Evolutionary conservation across 1,140 invertebrate genomes (phyloP).

Genomic region (fruit fly (Drosophila melanogaster)): Release_6_plus_ISO1_MT NT_033779.5:5606001-5606500

Average conservation of each 20-base stretch:
- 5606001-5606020: neutral
- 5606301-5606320: neutral
- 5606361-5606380: slow-evolving; percentile 24
- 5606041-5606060: slow-evolving; percentile 94
- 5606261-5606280: too few relatives aligned
- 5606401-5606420: slow-evolving; percentile 56
- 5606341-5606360: neutral
- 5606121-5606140: slow-evolving; percentile 92
- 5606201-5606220: too few relatives aligned
- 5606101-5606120: slow-evolving; percentile 95
- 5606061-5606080: slow-evolving; percentile 95
- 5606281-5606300: too few relatives aligned
- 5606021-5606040: slow-evolving; percentile 87
- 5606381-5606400: slow-evolving; percentile 51
- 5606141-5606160: slow-evolving; percentile 91
- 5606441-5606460: slow-evolving; percentile 38
- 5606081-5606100: slow-evolving; percentile 94
- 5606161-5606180: slow-evolving; percentile 86
- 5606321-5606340: neutral
- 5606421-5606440: slow-evolving; percentile 59
- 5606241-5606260: too few relatives aligned
- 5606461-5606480: slow-evolving; percentile 4
- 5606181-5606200: neutral
- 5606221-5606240: too few relatives aligned
- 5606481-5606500: slow-evolving; percentile 51